phyloP scores from a whole-genome alignment of 2,113 vertebrate species.

The Gnathonemus longibarbis region DNA sequence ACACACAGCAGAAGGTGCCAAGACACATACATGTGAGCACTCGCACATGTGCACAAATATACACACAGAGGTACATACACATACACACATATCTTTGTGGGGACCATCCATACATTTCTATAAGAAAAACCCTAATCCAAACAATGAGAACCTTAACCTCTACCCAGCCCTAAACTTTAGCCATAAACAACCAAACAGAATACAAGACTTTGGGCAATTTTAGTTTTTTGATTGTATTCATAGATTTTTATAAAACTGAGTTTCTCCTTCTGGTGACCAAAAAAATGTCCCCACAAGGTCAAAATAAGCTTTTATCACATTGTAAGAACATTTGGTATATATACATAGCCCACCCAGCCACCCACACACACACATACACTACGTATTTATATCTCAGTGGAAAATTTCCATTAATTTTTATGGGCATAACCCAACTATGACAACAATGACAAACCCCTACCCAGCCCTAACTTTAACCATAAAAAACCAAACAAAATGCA shows the following conservation, averaged over 20 bases:
- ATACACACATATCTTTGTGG: not conserved
- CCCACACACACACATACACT: not conserved
- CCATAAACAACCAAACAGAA: not conserved
- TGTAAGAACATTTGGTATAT: not conserved
- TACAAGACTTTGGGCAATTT: not conserved
- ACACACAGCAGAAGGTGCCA: not conserved
- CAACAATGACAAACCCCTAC: too few relatives aligned
- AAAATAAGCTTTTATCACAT: not conserved
- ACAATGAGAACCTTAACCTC: not conserved
- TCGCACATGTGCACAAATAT: slow-evolving; percentile 42
- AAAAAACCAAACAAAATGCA: too few relatives aligned
- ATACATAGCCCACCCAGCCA: not conserved
- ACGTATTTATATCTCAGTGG: too few relatives aligned
- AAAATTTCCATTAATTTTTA: too few relatives aligned
- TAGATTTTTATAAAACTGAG: not conserved
- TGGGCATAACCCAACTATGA: too few relatives aligned
- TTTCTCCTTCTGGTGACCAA: not conserved
- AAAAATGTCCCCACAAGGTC: not conserved
- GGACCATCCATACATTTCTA: not conserved
- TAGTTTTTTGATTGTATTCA: not conserved
- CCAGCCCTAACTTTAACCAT: too few relatives aligned
- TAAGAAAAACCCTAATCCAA: not conserved
- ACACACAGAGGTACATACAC: slow-evolving; percentile 8
- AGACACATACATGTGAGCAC: slow-evolving; percentile 19
- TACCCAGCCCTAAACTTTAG: not conserved